Conservation (phyloP, 2,888 invertebrate species). For the Polymixis lichenea region DNA sequence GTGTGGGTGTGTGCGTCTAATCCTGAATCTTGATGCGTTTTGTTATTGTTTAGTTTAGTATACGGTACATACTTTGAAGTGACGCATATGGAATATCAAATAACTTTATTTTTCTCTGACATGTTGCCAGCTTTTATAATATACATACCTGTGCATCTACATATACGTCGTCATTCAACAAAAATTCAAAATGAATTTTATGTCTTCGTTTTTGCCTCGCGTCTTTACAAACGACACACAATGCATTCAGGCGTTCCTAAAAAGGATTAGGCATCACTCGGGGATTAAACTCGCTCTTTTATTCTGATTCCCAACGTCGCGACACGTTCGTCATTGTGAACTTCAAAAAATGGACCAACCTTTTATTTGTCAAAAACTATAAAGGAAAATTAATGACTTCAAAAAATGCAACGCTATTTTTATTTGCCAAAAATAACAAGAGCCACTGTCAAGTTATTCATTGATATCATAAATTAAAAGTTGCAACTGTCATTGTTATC, state of each 20-base stretch:
- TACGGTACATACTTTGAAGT: conserved; percentile 70
- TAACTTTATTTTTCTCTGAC: conserved; percentile 67
- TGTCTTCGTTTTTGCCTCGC: conserved; percentile 70
- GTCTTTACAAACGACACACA: conserved; percentile 73
- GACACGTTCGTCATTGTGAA: conserved; percentile 79
- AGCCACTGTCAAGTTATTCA: conserved; percentile 32
- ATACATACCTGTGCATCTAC: conserved; percentile 63
- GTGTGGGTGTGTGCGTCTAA: conserved; percentile 77
- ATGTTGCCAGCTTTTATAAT: conserved; percentile 54
- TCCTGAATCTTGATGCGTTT: conserved; percentile 77
- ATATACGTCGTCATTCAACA: conserved; percentile 67
- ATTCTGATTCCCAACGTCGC: conserved; percentile 81
- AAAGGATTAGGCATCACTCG: conserved; percentile 79
- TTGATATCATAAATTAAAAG: conserved; percentile 62
- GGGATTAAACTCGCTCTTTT: conserved; percentile 77
- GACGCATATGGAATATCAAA: conserved; percentile 77
- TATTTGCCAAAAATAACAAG: conserved; percentile 57
- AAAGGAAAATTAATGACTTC: conserved; percentile 46
- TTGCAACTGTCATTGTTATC: conserved; percentile 64
- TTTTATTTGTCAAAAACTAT: conserved; percentile 39
- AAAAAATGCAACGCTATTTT: conserved; percentile 52
- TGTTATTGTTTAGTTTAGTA: conserved; percentile 79
- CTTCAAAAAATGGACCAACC: conserved; percentile 55
- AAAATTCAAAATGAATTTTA: conserved; percentile 70
- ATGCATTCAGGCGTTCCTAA: conserved; percentile 71